Evolutionary conservation across 2,113 vertebrate genomes (phyloP).

Genomic region (Caretta caretta): DNA sequence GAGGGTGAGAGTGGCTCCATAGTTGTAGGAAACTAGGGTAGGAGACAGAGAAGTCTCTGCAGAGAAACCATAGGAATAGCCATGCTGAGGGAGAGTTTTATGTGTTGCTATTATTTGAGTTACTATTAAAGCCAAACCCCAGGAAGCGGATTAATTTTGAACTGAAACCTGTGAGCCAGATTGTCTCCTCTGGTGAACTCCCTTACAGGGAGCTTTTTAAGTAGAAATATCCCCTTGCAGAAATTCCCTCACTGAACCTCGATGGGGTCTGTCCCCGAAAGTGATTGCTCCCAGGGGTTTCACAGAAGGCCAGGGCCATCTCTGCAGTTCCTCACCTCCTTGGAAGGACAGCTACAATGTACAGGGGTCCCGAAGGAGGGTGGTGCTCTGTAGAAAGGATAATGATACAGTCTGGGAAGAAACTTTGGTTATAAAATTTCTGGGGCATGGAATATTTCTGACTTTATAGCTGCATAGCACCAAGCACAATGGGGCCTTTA

Average conservation of each 20-base stretch:
- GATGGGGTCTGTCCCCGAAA: background rate
- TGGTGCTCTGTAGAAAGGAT: background rate
- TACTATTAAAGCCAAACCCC: background rate
- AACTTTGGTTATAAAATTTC: background rate
- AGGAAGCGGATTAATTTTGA: background rate
- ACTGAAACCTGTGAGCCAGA: background rate
- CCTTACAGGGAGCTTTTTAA: background rate
- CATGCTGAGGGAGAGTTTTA: background rate
- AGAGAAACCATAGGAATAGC: background rate
- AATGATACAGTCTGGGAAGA: background rate
- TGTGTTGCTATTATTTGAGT: background rate
- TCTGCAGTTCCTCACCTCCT: background rate
- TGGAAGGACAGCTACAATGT: background rate
- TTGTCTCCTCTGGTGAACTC: background rate
- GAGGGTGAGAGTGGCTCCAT: background rate
- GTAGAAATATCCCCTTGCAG: background rate
- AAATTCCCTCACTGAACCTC: background rate
- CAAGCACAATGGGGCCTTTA: background rate
- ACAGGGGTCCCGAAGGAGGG: background rate
- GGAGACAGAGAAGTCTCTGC: background rate
- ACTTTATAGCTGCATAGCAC: background rate
- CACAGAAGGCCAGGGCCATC: background rate
- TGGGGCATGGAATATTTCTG: background rate
- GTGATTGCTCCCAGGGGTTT: background rate
- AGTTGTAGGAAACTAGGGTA: background rate